Conservation (phyloP, 2,797 vertebrate genomes). For the Neopelma chrysocephalum region DNA sequence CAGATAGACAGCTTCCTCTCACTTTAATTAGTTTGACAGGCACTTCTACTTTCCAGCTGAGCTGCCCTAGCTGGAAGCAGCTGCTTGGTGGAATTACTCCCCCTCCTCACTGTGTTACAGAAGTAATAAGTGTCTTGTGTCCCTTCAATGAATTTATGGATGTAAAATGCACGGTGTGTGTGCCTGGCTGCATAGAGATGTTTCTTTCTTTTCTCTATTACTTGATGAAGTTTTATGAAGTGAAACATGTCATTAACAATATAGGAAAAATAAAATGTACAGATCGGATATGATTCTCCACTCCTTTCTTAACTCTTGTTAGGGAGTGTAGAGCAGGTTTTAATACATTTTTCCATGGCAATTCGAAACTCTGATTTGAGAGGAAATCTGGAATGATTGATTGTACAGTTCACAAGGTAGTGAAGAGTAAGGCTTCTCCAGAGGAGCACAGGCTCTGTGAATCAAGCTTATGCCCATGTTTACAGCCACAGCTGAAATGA, state of each 20-base stretch:
- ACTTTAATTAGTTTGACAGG: conserved; percentile 26
- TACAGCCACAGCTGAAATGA: conserved; percentile 1
- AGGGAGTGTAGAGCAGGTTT: background rate
- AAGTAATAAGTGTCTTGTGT: background rate
- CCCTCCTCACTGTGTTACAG: background rate
- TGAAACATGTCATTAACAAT: background rate
- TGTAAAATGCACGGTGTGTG: background rate
- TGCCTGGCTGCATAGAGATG: background rate
- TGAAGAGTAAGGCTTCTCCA: background rate
- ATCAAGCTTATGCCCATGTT: background rate
- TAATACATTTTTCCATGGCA: background rate
- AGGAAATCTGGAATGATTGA: background rate
- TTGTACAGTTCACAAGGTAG: background rate
- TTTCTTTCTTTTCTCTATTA: background rate
- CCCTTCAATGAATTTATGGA: background rate
- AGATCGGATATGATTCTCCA: background rate
- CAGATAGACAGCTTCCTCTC: background rate
- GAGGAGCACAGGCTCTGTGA: background rate
- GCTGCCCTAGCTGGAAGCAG: conserved; percentile 33
- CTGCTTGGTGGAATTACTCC: conserved; percentile 32
- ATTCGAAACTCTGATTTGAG: background rate
- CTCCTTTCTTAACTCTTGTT: background rate
- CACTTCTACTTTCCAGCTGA: conserved; percentile 45
- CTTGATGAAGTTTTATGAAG: conserved; percentile 15
- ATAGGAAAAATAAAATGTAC: background rate